Evolutionary conservation across 2,888 invertebrate genomes (phyloP), one percentile per base, ranked within the genome.

Genomic region (Didymodactylos carnosus): DNA sequence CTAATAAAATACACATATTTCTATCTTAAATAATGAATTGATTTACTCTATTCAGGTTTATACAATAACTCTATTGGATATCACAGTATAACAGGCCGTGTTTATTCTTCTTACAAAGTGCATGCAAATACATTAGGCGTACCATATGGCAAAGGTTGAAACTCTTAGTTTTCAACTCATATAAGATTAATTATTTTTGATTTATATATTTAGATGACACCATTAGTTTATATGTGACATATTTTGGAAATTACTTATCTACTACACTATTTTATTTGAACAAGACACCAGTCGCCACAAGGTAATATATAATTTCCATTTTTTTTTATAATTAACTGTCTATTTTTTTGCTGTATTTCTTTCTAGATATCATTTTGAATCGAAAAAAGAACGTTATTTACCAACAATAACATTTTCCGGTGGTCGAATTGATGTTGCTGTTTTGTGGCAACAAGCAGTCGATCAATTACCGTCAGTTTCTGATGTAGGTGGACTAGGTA

Each of bases 61-160:
- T 81, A 81, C 80, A 80, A 79, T 69, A 79, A 79, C 72, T 80
- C 81, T 14, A 80, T 81, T 25, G 81, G 81, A 75, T 81, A 80
- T 77, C 79, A 80, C 72, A 81, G 80, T 69, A 76, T 80, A 75
- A 80, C 78, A 41, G 81, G 81, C 13, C 77, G 77, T 40, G 81
- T 80, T 75, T 79, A 77, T 75, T 78, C 79, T 40, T 81, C 80
- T 19, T 81, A 81, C 75, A 77, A 77, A 39, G 76, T 77, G 46
- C 73, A 75, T 27, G 80, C 79, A 10, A 81, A 81, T 73, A 81
- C 81, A 23, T 76, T 77, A 16, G 80, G 80, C 62, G 79, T 80
- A 73, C 78, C 77, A 49, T 79, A 80, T 76, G 78, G 78, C 39
- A 78, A 79, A 70, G 81, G 81, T 81, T n/a, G n/a, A n/a, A n/a